Base-by-base conservation (phyloP, 2,888 invertebrate species). In the Clivina fossor region DNA sequence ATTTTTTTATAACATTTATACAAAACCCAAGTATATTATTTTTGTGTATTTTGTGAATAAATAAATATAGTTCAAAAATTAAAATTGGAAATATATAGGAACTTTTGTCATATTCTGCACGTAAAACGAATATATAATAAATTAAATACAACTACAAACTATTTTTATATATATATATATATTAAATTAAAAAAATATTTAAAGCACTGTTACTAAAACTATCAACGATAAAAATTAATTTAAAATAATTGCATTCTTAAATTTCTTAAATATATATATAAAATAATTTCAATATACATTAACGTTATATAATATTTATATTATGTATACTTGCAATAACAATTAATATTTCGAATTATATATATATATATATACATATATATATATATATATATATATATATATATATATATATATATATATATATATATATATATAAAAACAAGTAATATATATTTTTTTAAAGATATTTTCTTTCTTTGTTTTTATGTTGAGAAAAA, bases 301-400 rank as follows among this genome's bases (percentile, higher is more conserved):
- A 38, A 38, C 38, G n/a, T n/a, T n/a, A n/a, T n/a, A n/a, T n/a
- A n/a, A n/a, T 30, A 30, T 30, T 11, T 30, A 30, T 11, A 11
- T 30, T 30, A 30, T 48, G 24, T 48, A 35, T 35, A 22, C 33
- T 32, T 32, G 11, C 13, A 4, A 26, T 49, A 50, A 53, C 53
- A 53, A 53, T 40, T 50, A 4, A 40, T 50, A 50, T 30, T 53
- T 53, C 35, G 53, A 53, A 53, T 24, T 24, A 7, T 7, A 24
- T 53, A 53, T 44, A 53, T 44, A 44, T 44, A 53, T 43, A 37
- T 44, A 50, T 18, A 40, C 19, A 30, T 49, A 38, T 50, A 53
- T 53, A 53, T 44, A 53, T 53, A 53, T n/a, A n/a, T n/a, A n/a
- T n/a, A n/a, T n/a, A n/a, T n/a, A n/a, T n/a, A n/a, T n/a, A n/a